Conservation (phyloP, 2,113 vertebrate genomes). For the Lipophrys pholis region DNA sequence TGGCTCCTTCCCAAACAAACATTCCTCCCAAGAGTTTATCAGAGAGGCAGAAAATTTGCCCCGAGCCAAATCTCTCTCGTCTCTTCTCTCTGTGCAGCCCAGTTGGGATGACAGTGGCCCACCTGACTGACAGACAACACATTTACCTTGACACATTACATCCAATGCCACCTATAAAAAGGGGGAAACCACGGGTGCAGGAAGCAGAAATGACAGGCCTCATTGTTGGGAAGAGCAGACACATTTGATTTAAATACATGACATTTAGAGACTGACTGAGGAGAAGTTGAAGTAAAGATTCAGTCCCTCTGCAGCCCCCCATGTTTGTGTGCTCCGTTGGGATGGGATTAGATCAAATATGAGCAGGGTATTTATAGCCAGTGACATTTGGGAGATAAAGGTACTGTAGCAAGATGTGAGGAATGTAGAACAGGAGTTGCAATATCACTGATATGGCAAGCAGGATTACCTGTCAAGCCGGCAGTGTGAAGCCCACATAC, state of each 20-base stretch:
- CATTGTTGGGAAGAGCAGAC: no score
- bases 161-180: constrained; percentile 12
- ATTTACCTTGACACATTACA: constrained; percentile 35
- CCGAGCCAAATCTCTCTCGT: background rate
- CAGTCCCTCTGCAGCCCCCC: constrained; percentile 7
- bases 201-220: no score
- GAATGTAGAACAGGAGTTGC: constrained; percentile 49
- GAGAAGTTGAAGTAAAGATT: background rate
- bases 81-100: no score
- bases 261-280: background rate
- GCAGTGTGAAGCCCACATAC: constrained; percentile 28
- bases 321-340: constrained; percentile 22
- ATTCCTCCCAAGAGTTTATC: constrained; percentile 61
- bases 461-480: constrained; percentile 49
- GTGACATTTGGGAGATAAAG: constrained; percentile 72
- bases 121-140: background rate
- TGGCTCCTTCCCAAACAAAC: constrained; percentile 64
- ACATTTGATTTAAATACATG: no score
- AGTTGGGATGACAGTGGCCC: background rate
- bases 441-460: constrained; percentile 40
- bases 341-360: constrained; percentile 60
- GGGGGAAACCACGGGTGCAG: background rate
- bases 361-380: constrained; percentile 68
- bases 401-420: constrained; percentile 41
- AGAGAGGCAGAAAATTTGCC: constrained; percentile 13